Evolutionary conservation across 2,113 vertebrate species (phyloP).

Genomic region (Oriolus oriolus): DNA sequence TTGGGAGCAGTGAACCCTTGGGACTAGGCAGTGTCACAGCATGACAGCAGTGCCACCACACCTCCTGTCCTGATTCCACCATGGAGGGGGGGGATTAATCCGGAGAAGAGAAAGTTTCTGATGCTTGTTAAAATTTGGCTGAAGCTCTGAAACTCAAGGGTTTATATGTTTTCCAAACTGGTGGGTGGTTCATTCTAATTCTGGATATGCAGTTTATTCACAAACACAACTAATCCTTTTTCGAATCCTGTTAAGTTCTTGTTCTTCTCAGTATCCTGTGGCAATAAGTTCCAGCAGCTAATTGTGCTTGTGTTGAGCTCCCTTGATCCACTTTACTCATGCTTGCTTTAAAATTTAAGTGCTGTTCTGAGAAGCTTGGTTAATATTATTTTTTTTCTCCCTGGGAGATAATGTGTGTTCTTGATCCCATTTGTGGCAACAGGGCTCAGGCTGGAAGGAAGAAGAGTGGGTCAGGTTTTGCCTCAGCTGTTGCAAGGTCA

Average conservation of each 20-base stretch:
- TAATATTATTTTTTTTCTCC: neutral
- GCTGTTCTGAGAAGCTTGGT: slow-evolving; percentile 11
- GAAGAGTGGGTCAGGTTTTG: neutral
- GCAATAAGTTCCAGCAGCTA: slow-evolving; percentile 60
- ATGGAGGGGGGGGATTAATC: neutral
- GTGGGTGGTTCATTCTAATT: slow-evolving; percentile 55
- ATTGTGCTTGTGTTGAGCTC: slow-evolving; percentile 55
- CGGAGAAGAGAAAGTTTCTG: neutral
- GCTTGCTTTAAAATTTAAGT: slow-evolving; percentile 32
- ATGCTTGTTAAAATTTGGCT: slow-evolving; percentile 31
- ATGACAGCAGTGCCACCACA: neutral
- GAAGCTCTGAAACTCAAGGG: neutral
- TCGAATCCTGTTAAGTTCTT: slow-evolving; percentile 62
- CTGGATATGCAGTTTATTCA: slow-evolving; percentile 50
- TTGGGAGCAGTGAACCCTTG: neutral
- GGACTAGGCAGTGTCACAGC: neutral
- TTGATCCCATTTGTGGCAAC: neutral
- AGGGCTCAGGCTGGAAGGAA: neutral
- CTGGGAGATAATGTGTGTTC: neutral
- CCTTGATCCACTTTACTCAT: slow-evolving; percentile 53
- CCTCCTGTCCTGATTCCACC: neutral
- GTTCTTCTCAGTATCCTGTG: slow-evolving; percentile 54
- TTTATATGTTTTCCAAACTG: neutral
- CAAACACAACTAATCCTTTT: slow-evolving; percentile 59
- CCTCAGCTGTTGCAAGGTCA: neutral